phyloP scores from a whole-genome alignment of 2,888 invertebrate species.

The Andrena minutula region DNA sequence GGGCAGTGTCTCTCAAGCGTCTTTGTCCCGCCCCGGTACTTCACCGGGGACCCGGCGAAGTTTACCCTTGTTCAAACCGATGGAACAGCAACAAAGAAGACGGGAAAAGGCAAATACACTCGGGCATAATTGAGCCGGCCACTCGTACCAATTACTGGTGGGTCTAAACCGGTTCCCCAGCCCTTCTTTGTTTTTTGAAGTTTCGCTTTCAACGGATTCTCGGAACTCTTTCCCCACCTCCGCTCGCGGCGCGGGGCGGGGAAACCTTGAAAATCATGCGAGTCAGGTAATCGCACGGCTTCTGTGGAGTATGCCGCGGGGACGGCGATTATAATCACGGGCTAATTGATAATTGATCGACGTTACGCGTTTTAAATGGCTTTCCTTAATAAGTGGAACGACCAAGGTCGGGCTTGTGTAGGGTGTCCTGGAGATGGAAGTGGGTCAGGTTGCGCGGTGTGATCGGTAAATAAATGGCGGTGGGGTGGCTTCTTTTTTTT shows the following conservation, averaged over 20 bases:
- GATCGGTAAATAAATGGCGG: no score
- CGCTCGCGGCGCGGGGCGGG: neutral
- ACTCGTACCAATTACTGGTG: neutral
- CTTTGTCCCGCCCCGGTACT: constrained; percentile 34
- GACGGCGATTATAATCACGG: constrained; percentile 26
- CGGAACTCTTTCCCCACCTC: no score
- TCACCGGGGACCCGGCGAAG: constrained; percentile 12
- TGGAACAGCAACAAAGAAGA: constrained; percentile 3
- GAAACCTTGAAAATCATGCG: constrained; percentile 61
- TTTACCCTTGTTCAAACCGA: constrained; percentile 18
- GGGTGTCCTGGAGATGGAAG: constrained; percentile 4
- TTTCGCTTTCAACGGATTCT: no score
- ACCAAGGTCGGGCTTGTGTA: constrained; percentile 34
- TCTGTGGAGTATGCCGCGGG: constrained; percentile 18
- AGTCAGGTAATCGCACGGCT: constrained; percentile 63
- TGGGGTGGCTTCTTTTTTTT: no score
- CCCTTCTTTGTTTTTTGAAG: no score
- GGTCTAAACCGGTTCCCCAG: no score
- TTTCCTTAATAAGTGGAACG: constrained; percentile 28
- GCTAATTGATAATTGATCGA: constrained; percentile 39
- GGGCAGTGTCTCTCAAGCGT: constrained; percentile 36
- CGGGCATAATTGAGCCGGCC: neutral
- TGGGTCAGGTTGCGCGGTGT: no score
- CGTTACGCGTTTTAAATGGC: constrained; percentile 26
- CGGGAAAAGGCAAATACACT: constrained; percentile 4